These are phyloP conservation scores for Crocuta crocuta DNA, from an alignment of 2,113 vertebrate genomes.

Conservation along the genomic window DNA sequence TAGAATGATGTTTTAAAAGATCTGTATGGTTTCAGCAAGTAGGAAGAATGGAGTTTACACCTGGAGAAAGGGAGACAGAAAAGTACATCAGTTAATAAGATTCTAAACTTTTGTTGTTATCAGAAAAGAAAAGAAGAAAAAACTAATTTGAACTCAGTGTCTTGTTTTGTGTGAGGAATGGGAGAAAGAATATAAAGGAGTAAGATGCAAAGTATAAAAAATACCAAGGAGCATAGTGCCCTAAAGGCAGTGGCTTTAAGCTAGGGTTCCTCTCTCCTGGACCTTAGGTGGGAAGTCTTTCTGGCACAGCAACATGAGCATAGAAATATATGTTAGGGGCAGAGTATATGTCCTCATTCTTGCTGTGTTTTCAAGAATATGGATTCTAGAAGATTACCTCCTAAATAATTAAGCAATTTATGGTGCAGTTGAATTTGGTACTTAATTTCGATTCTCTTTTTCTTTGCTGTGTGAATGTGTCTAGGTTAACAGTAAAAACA, in stretches of 20 bases:
- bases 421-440: neutral
- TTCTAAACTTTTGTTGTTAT: neutral
- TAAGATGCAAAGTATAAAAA: neutral
- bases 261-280: neutral
- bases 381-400: neutral
- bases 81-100: neutral
- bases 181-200: neutral
- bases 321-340: accelerated
- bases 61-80: neutral
- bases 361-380: neutral
- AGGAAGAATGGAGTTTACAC: neutral
- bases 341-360: accelerated
- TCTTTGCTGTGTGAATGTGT: neutral
- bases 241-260: neutral
- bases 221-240: accelerated
- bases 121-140: neutral
- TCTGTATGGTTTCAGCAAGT: neutral
- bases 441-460: neutral
- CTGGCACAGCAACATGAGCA: neutral
- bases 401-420: neutral
- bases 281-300: neutral
- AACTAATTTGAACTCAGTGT: neutral
- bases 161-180: neutral
- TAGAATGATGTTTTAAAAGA: neutral
- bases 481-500: neutral